Base-by-base conservation (phyloP, 2,113 vertebrate species). In the Cyanistes caeruleus region DNA sequence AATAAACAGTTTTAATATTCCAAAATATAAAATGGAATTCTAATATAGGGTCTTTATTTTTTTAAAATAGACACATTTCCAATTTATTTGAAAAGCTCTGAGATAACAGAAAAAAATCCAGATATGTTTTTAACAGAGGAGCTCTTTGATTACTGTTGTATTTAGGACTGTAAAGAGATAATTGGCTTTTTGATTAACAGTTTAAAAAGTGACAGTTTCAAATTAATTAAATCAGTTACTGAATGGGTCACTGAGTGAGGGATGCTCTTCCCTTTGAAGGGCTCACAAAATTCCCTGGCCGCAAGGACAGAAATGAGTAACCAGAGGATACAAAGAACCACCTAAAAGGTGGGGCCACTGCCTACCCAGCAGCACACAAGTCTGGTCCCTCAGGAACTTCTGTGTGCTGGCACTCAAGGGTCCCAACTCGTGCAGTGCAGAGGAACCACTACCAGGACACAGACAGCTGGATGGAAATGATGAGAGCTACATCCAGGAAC, bases 191-290 rank as follows among this genome's bases (percentile, higher is more conserved):
- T 81, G 80, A 59, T 81, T 70, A 95, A 44, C 72, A 76, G 76
- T 93, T 95, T 93, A 90, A 93, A 65, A 88, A 93, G 92, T 48
- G 86, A 92, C 55, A 90, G 60, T 37, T 94, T 83, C 63, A 94
- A 92, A 92, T 88, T 63, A 90, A 90, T 89, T 89, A 90, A 90
- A 90, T 90, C 79, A 86, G 72, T 80, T 69, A 80, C 72, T 93
- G 64, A 91, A 62, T 51, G 1, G 3, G 41, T 64, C 51, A 78
- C 21, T 0, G 4, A 88, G 22, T 24, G 37, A 64, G 13, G 17
- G 43, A 74, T 53, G 48, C 6, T 77, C 14, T 68, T 92, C 59
- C 31, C 28, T 90, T 83, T 62, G 51, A 90, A 80, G 25, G 28
- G 37, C 37, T 84, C 46, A 28, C 55, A 80, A 92, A 77, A 92